phyloP scores from a whole-genome alignment of 1,140 invertebrate species.

The Melanaphis sacchari region DNA sequence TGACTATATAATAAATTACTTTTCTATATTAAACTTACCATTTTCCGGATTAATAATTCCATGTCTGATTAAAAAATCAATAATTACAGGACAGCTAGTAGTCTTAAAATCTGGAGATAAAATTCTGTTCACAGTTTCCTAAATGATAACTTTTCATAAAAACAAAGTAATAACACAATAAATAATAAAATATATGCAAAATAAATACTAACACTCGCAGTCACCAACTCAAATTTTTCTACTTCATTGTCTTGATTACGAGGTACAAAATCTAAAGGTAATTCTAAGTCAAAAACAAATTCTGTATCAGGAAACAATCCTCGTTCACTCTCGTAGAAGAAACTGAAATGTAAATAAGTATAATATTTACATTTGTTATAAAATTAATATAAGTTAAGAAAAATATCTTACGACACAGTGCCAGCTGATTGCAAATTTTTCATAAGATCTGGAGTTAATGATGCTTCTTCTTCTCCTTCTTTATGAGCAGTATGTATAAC shows the following conservation, averaged over 20 bases:
- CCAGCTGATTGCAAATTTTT: conserved; percentile 80
- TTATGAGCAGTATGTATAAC: conserved; percentile 89
- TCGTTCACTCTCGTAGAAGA: conserved; percentile 90
- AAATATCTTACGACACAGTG: conserved; percentile 75
- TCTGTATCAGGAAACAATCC: conserved; percentile 93
- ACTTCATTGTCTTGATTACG: conserved; percentile 93
- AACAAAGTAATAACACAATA: conserved; percentile 47
- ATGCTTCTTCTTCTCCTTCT: conserved; percentile 93
- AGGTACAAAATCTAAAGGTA: conserved; percentile 87
- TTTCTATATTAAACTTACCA: conserved; percentile 68
- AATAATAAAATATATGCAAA: conserved; percentile 40
- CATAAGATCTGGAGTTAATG: conserved; percentile 76
- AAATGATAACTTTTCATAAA: conserved; percentile 35
- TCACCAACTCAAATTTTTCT: conserved; percentile 83
- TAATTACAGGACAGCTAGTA: conserved; percentile 85
- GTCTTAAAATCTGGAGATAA: conserved; percentile 88
- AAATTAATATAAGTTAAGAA: neutral
- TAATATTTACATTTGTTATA: conserved; percentile 19
- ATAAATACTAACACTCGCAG: conserved; percentile 74
- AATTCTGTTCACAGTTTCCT: conserved; percentile 74
- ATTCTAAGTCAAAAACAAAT: conserved; percentile 93
- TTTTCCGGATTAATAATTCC: conserved; percentile 87
- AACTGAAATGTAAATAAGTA: conserved; percentile 68
- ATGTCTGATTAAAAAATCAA: conserved; percentile 91
- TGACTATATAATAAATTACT: neutral